phyloP scores from a whole-genome alignment of 2,113 vertebrate species.

The Xiphorhynchus elegans region DNA sequence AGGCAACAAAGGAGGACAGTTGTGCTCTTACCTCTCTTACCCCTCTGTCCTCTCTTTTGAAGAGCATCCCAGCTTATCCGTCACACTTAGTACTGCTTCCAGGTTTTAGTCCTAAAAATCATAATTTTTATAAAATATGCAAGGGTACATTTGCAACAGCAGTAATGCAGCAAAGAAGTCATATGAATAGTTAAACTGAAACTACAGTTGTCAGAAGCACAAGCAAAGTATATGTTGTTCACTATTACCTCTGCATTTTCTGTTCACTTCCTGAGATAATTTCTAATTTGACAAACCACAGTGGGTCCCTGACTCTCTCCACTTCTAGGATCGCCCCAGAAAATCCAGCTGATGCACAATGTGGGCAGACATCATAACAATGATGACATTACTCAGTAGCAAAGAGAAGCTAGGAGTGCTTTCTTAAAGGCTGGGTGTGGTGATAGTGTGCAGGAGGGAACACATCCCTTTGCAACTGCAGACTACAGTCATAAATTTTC shows the following conservation, averaged over 20 bases:
- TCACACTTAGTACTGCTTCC: background rate
- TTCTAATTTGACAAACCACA: background rate
- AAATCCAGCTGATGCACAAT: background rate
- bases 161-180: background rate
- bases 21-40: background rate
- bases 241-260: background rate
- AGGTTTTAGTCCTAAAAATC: background rate
- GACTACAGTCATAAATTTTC: background rate
- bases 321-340: background rate
- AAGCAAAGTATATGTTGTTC: background rate
- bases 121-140: conserved; percentile 39
- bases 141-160: background rate
- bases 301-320: background rate
- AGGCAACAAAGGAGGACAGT: background rate
- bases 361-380: background rate
- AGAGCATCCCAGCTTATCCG: background rate
- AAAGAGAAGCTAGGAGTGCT: background rate
- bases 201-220: background rate
- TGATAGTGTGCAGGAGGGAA: background rate
- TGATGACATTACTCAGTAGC: background rate
- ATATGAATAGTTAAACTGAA: conserved; percentile 47
- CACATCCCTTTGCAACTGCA: rapidly evolving
- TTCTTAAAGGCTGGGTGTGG: background rate
- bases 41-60: background rate
- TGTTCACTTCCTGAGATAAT: background rate